phyloP scores from a whole-genome alignment of 2,888 invertebrate species.

The Nephrotoma appendiculata region DNA sequence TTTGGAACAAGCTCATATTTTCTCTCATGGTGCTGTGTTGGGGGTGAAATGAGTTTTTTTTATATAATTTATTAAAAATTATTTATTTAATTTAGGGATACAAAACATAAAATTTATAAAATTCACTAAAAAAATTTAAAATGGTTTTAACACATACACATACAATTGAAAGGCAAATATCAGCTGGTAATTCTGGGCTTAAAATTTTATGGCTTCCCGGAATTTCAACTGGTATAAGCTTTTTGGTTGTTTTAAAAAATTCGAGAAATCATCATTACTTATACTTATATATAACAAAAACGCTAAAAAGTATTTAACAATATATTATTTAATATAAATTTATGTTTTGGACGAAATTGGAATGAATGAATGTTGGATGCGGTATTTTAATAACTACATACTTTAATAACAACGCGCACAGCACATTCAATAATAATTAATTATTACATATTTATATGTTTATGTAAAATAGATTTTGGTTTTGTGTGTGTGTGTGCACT shows the following conservation, averaged over 20 bases:
- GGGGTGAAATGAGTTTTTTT: background rate
- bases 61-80: background rate
- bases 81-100: background rate
- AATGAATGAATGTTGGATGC: background rate
- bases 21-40: background rate
- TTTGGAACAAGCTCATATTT: background rate
- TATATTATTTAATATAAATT: background rate
- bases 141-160: constrained; percentile 8
- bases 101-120: constrained; percentile 5
- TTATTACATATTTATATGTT: too few species aligned
- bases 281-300: background rate
- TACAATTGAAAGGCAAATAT: constrained; percentile 61
- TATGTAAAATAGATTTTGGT: background rate
- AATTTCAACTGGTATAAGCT: constrained; percentile 73
- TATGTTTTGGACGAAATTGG: constrained; percentile 1
- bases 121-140: constrained; percentile 1
- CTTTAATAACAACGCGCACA: too few species aligned
- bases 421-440: too few species aligned
- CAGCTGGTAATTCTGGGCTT: constrained; percentile 98
- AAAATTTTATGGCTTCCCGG: constrained; percentile 47
- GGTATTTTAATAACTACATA: background rate
- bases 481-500: background rate
- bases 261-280: background rate
- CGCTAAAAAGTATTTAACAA: background rate
- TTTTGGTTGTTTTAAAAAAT: constrained; percentile 19